These are phyloP conservation scores for Tenthredo distinguenda DNA, from an alignment of 2,888 invertebrate genomes.

Conservation along the genomic window DNA sequence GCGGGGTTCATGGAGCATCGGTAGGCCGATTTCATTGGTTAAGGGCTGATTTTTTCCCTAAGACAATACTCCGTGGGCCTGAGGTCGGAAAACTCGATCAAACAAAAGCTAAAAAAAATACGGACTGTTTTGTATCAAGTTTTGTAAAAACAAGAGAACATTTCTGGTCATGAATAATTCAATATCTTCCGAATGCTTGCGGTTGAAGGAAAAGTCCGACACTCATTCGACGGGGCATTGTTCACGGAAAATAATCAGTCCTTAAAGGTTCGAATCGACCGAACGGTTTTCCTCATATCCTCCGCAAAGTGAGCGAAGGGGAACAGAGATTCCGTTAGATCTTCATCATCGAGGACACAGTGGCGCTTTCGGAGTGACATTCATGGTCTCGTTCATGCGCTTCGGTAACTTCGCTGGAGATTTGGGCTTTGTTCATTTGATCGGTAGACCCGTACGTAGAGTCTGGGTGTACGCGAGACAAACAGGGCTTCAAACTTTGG, in stretches of 20 bases:
- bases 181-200: too few relatives aligned
- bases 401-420: not conserved
- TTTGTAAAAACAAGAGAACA: too few relatives aligned
- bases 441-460: constrained; percentile 9
- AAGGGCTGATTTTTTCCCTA: not conserved
- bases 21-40: not conserved
- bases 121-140: too few relatives aligned
- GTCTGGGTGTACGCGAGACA: not conserved
- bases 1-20: not conserved
- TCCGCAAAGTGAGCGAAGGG: not conserved
- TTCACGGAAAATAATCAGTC: too few relatives aligned
- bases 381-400: not conserved
- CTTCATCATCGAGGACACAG: not conserved
- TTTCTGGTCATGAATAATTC: too few relatives aligned
- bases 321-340: not conserved
- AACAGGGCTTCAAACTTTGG: constrained; percentile 30
- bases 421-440: constrained; percentile 3
- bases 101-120: too few relatives aligned
- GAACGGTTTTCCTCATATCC: too few relatives aligned
- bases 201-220: too few relatives aligned
- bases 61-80: too few relatives aligned
- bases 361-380: not conserved
- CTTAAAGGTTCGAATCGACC: too few relatives aligned
- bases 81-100: too few relatives aligned
- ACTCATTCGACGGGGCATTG: too few relatives aligned